Evolutionary conservation across 1,140 invertebrate genomes (phyloP).

Genomic region (Drosophila murphyi): DNA sequence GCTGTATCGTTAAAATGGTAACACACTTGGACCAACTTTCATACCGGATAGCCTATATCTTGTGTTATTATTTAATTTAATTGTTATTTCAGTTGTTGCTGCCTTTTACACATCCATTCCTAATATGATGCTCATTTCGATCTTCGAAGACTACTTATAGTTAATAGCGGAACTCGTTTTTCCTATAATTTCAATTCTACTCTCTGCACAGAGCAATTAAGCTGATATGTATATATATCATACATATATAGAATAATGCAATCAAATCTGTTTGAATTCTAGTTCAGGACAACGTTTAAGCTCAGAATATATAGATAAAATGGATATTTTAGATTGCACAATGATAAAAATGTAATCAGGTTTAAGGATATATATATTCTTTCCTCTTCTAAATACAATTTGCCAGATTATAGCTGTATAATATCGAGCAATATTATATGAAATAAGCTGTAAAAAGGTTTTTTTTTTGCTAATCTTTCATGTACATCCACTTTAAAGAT

Average conservation of each 20-base stretch:
- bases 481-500: background rate
- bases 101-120: background rate
- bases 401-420: too few species aligned
- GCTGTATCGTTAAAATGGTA: constrained; percentile 37
- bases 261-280: too few species aligned
- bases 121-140: background rate
- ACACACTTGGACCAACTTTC: constrained; percentile 43
- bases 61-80: constrained; percentile 36
- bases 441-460: too few species aligned
- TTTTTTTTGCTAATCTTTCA: background rate
- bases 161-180: constrained; percentile 1
- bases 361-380: too few species aligned
- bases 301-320: too few species aligned
- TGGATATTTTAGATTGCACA: too few species aligned
- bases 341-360: too few species aligned
- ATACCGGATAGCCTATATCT: constrained; percentile 42
- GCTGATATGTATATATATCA: background rate
- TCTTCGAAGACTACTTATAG: background rate
- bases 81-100: constrained; percentile 30
- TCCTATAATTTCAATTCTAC: background rate
- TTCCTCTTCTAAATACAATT: too few species aligned
- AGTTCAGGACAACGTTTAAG: too few species aligned
- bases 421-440: too few species aligned
- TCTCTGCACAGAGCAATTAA: background rate
- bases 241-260: too few species aligned